Conservation (phyloP, 1,140 invertebrate species). For the Hycleus cichorii region DNA sequence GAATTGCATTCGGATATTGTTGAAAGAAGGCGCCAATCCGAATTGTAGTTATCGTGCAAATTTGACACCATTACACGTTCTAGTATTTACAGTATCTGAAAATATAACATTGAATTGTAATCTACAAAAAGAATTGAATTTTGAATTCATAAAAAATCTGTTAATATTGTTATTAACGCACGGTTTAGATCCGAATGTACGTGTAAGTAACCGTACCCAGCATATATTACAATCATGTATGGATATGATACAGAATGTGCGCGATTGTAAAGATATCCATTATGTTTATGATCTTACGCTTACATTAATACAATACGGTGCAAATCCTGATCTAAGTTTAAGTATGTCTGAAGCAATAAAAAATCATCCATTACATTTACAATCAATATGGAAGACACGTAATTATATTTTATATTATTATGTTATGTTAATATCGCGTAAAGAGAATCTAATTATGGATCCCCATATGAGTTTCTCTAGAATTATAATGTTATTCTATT, state of each 20-base stretch:
- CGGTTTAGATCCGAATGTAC: conserved; percentile 57
- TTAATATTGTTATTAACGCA: conserved; percentile 60
- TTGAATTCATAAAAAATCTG: conserved; percentile 59
- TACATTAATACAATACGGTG: conserved; percentile 59
- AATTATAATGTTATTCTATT: conserved; percentile 59
- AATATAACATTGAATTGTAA: conserved; percentile 61
- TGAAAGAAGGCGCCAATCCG: conserved; percentile 63
- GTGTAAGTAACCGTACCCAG: conserved; percentile 49
- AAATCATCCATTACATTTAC: conserved; percentile 41
- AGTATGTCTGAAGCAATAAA: conserved; percentile 42
- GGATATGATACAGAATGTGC: conserved; percentile 64
- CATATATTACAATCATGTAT: conserved; percentile 60
- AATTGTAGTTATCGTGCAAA: conserved; percentile 64
- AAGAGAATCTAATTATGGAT: conserved; percentile 60
- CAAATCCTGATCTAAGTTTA: conserved; percentile 54
- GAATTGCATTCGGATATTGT: conserved; percentile 62
- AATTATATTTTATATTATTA: conserved; percentile 63
- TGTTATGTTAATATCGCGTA: conserved; percentile 57
- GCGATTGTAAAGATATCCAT: conserved; percentile 55
- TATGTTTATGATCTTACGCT: conserved; percentile 62
- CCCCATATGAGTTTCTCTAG: conserved; percentile 54
- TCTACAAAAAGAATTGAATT: conserved; percentile 55
- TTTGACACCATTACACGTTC: conserved; percentile 62
- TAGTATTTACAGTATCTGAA: conserved; percentile 66
- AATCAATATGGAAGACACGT: conserved; percentile 55